Evolutionary conservation across 2,113 vertebrate genomes (phyloP), one percentile per base, ranked within the genome.

Genomic region (Sitta europaea): DNA sequence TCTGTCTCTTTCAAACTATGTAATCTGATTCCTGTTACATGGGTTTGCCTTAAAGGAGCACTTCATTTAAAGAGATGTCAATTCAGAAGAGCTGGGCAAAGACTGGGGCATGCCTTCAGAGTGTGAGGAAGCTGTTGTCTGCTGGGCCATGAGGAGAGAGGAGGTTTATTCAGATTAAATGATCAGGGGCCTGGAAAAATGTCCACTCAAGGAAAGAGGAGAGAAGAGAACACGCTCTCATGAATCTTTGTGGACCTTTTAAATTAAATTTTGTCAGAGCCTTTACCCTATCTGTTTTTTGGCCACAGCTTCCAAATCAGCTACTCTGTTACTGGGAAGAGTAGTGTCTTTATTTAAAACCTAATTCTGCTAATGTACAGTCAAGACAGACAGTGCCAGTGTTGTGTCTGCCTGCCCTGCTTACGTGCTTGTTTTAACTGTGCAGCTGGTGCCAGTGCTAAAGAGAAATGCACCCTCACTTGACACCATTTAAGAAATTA

Each of bases 201-300:
- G 6, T 27, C 35, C 14, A 2, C 17, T 82, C 28, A 24, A 40
- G 31, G 35, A 43, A 88, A 31, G 38, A 35, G 8, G 54, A 73
- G 19, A 35, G 14, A 6, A 22, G 29, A n/a, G 90, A 91, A 51
- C 0, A 0, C 8, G 1, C 47, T 62, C 47, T 54, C 2, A 0
- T 0, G 0, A 67, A 31, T 55, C 12, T 77, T 58, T 55, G 20
- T 27, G 29, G 27, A 54, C 12, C 5, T 86, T 63, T 72, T 10
- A 59, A 47, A 59, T 63, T 65, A n/a, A 63, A 42, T 70, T 73
- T 59, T 65, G 3, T 57, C 2, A 1, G 22, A 72, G 9, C 9
- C 89, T 91, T 87, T 77, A 55, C 23, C 7, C 11, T 42, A 6
- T 18, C 0, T n/a, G n/a, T 38, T 42, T 29, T 80, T 79, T 55